Base-by-base conservation (phyloP, 2,888 invertebrate genomes). In the Limenitis camilla region DNA sequence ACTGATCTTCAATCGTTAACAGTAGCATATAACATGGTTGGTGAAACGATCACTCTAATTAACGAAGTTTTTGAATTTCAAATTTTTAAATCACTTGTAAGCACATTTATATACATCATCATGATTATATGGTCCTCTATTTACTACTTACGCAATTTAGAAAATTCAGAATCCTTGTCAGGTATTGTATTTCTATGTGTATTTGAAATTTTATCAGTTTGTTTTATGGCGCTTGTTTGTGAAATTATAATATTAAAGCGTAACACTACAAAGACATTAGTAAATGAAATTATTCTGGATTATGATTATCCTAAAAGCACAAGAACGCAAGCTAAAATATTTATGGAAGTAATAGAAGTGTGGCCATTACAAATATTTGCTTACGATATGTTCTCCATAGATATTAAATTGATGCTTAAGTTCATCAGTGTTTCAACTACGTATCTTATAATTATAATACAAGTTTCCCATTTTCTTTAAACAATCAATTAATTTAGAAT, bases 381-480 rank as follows among this genome's bases (percentile, higher is more conserved):
- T n/a, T 83, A 75, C 46, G 74, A 80, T 49, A 76, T 83, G 76
- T 77, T 81, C 56, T 68, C 74, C 5, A 69, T 84, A 2, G 78
- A 84, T 56, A 71, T 81, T 27, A 76, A 76, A 1, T 59, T 84
- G 5, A 73, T 81, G 64, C 63, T 82, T 7, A 81, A 81, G 47
- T 83, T 81, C 53, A 71, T 81, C 36, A 81, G 78, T 57, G 73
- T 81, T 4, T 74, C 78, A 10, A 78, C 81, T 0, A 80, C 82
- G 0, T 83, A 81, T 59, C 69, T 82, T 44, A 80, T 84, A 63
- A 71, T 83, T 27, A 73, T 81, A 31, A 72, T 83, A 57, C 84
- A 84, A 65, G 63, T 79, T 38, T 73, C 73, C 42, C 76, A 78
- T 60, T 74, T 79, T 53, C 40, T 69, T 29, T 75, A 62, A 71